Evolutionary conservation across 2,797 vertebrate genomes (phyloP).

Genomic region (Phrynocephalus forsythii): DNA sequence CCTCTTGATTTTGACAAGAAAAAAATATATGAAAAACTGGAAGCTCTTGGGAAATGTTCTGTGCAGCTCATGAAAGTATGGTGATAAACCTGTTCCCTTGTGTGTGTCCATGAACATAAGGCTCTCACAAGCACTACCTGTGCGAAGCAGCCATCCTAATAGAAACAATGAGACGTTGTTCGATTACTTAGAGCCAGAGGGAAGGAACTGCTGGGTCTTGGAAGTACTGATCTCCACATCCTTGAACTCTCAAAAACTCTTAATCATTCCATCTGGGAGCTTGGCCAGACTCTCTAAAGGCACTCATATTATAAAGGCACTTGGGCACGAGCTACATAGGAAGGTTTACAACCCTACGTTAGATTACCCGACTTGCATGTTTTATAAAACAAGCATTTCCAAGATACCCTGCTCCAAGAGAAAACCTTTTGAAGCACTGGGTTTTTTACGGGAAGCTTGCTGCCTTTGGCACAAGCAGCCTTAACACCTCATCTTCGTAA

Average conservation of each 20-base stretch:
- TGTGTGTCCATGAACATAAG: not conserved
- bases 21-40: not conserved
- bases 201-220: not conserved
- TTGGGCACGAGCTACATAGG: not conserved
- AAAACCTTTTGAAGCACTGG: not conserved
- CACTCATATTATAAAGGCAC: not conserved
- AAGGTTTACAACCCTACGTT: not conserved
- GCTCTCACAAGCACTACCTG: not conserved
- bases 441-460: constrained; percentile 10
- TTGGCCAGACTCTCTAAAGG: not conserved
- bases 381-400: constrained; percentile 21
- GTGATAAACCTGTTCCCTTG: not conserved
- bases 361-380: not conserved
- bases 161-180: not conserved
- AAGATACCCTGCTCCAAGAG: not conserved
- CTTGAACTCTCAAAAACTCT: not conserved
- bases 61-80: not conserved
- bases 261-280: constrained; percentile 2
- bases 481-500: constrained; percentile 22
- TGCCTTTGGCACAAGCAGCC: not conserved
- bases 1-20: not conserved
- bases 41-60: not conserved
- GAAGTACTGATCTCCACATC: not conserved
- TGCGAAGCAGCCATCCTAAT: not conserved
- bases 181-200: not conserved